These are phyloP conservation scores for Leistus spinibarbis DNA, from an alignment of 2,888 invertebrate species.

Conservation along the genomic window DNA sequence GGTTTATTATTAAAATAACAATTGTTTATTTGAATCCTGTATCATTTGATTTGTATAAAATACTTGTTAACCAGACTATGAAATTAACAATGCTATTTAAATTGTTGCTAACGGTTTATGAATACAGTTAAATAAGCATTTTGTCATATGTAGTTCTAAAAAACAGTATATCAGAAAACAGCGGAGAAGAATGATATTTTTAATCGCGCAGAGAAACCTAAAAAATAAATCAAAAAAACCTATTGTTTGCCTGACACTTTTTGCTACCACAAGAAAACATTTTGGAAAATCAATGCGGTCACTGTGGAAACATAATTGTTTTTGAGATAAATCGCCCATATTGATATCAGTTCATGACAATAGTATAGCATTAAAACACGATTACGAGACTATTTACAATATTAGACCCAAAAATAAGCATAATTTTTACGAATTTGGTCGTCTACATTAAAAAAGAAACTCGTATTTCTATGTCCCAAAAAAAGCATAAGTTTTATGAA, in stretches of 20 bases:
- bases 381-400: no score
- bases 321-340: no score
- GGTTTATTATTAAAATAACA: not conserved
- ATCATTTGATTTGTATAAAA: not conserved
- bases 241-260: not conserved
- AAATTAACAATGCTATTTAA: slow-evolving; percentile 30
- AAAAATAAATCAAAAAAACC: not conserved
- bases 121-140: not conserved
- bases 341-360: no score
- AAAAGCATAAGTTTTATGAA: no score
- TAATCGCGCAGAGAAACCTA: not conserved
- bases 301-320: no score
- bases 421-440: no score
- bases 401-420: no score
- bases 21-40: not conserved
- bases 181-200: not conserved
- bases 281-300: not conserved
- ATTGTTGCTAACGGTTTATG: not conserved
- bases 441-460: no score
- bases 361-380: no score
- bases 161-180: no score
- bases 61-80: slow-evolving; percentile 26
- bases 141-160: not conserved
- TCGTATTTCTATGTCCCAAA: no score
- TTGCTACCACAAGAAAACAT: not conserved